Evolutionary conservation across 2,888 invertebrate genomes (phyloP), one percentile per base, ranked within the genome.

Genomic region (Orthonevra nobilis): DNA sequence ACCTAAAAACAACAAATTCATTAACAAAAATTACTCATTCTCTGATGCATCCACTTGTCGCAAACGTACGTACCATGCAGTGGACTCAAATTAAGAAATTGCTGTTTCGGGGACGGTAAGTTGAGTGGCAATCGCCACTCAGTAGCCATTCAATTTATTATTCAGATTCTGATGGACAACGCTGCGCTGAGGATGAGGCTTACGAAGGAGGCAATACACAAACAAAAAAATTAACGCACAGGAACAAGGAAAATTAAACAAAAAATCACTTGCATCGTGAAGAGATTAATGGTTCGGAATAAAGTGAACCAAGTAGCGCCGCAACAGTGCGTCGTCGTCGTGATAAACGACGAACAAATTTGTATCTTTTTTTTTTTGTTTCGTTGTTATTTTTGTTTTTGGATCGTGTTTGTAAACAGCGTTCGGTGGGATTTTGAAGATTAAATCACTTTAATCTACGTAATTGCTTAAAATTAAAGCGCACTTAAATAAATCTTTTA

Each of bases 261-360:
- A 58, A 58, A 70, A 77, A 64, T 77, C 77, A 70, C 63, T 77
- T 70, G 70, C 77, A 77, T 66, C 72, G 64, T 46, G 36, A 69
- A 36, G 50, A 70, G 77, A 77, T 77, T 77, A 70, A 77, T 77
- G 72, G 70, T 64, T 70, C 14, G 38, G 50, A 77, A 60, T 77
- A 52, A 58, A 70, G 30, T 69, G 70, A 77, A 60, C 56, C 63
- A 70, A 70, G 75, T 36, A 77, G 69, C 64, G 38, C 58, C 36
- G 32, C 46, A 56, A 68, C 68, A 77, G 50, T 70, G 44, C 52
- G 70, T 50, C 66, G 56, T n/a, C 61, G 69, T 69, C 60, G 63
- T 77, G 75, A 77, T 70, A 50, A 70, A 70, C 63, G 75, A 70
- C 40, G 42, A 69, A 46, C 28, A 36, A 61, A 48, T 61, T 48